A percentile compares a stretch with the other conserved stretches of the same genome.
Conservation (phyloP, 2,113 vertebrate genomes). For the Callaeas wilsoni region DNA sequence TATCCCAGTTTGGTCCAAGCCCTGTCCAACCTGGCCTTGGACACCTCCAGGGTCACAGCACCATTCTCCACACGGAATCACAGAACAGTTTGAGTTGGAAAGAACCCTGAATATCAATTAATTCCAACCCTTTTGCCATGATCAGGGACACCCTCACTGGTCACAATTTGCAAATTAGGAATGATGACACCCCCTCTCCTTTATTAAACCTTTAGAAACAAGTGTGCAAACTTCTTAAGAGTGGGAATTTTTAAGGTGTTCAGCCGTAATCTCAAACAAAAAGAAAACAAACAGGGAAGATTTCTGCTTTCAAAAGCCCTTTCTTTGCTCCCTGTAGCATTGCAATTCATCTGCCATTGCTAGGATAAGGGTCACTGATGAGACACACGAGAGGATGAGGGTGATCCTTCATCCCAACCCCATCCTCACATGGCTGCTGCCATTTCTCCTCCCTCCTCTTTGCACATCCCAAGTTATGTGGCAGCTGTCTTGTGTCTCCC, state of each 20-base stretch:
- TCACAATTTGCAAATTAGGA: background rate
- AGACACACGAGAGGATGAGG: background rate
- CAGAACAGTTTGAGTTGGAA: background rate
- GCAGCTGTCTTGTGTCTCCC: background rate
- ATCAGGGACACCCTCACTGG: background rate
- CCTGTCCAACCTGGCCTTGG: accelerated
- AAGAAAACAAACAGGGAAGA: background rate
- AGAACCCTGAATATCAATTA: background rate
- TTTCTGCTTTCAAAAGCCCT: background rate
- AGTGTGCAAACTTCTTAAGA: accelerated
- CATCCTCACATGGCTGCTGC: background rate
- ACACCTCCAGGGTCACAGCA: background rate
- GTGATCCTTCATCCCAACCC: background rate
- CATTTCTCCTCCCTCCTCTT: background rate
- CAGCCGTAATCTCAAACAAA: background rate
- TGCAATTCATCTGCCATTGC: background rate
- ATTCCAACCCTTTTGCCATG: background rate
- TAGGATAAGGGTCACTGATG: background rate
- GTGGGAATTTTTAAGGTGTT: background rate
- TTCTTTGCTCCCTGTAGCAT: background rate
- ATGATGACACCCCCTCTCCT: accelerated
- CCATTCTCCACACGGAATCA: background rate
- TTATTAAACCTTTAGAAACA: background rate
- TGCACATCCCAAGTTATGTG: background rate
- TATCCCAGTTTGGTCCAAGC: background rate